A percentile compares a stretch with the other conserved stretches of the same genome.
Evolutionary conservation across 1,140 invertebrate genomes (phyloP).

Genomic region (Calliphora vicina): DNA sequence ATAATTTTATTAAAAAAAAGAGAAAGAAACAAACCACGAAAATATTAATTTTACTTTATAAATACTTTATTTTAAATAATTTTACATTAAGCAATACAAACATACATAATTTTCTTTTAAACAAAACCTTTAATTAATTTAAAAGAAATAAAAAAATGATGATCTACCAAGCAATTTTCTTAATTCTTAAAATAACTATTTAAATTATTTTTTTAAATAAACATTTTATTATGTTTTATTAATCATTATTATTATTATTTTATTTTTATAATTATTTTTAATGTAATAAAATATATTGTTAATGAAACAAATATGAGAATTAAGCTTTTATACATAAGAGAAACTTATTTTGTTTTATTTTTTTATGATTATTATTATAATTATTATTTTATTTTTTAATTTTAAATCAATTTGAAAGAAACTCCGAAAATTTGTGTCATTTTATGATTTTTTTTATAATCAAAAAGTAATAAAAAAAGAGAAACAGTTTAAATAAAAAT

Average conservation of each 20-base stretch:
- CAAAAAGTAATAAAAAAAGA: conserved; percentile 18
- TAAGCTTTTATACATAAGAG: conserved; percentile 28
- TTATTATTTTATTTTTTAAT: conserved; percentile 13
- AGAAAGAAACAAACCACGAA: too few relatives aligned
- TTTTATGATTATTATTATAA: conserved; percentile 5
- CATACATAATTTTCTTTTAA: not conserved
- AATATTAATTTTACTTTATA: not conserved
- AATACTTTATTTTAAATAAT: not conserved
- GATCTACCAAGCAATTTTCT: conserved; percentile 10
- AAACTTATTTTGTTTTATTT: conserved; percentile 2
- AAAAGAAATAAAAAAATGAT: not conserved
- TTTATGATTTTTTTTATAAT: conserved; percentile 30
- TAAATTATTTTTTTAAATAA: not conserved
- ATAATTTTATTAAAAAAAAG: not conserved
- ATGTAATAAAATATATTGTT: not conserved
- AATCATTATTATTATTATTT: conserved; percentile 5
- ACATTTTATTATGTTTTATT: not conserved
- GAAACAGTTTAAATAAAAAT: conserved; percentile 30
- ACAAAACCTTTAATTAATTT: not conserved
- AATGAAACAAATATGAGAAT: conserved; percentile 13
- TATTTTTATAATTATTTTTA: not conserved
- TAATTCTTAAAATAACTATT: not conserved
- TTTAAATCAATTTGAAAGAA: conserved; percentile 17
- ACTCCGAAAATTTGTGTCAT: conserved; percentile 32
- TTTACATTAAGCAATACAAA: not conserved